These are phyloP conservation scores for Morone chrysops DNA, from an alignment of 2,113 vertebrate genomes.

Conservation along the genomic window DNA sequence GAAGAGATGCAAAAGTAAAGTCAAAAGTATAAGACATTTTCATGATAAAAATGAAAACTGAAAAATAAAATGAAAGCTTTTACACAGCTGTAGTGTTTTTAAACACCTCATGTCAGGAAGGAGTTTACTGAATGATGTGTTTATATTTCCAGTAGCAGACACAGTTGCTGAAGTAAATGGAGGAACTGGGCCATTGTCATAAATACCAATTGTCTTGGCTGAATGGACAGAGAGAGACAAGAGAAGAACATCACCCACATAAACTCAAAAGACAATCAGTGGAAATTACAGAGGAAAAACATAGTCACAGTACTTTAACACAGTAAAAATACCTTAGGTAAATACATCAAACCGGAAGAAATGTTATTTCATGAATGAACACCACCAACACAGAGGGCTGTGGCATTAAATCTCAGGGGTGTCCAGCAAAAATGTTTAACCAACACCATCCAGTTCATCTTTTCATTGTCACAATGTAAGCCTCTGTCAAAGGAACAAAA, in stretches of 20 bases:
- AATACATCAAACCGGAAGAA: background rate
- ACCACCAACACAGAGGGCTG: background rate
- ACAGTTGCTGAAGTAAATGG: background rate
- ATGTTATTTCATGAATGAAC: background rate
- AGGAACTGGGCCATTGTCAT: background rate
- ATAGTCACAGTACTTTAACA: background rate
- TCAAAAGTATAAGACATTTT: background rate
- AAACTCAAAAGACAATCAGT: background rate
- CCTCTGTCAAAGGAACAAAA: background rate
- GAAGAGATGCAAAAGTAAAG: constrained; percentile 1
- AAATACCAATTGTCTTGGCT: background rate
- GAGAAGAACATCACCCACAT: background rate
- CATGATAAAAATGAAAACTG: background rate
- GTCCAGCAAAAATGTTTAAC: background rate
- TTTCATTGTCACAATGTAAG: background rate
- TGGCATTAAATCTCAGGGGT: background rate
- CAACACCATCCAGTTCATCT: background rate
- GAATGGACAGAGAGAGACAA: background rate
- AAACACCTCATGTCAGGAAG: background rate
- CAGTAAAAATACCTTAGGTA: background rate
- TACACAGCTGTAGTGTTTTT: background rate
- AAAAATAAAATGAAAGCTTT: constrained; percentile 8
- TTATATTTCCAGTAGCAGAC: background rate
- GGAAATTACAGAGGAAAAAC: background rate
- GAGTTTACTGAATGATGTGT: background rate